Evolutionary conservation across 2,888 invertebrate genomes (phyloP), one percentile per base, ranked within the genome.

Genomic region (Pristionchus japonicus): DNA sequence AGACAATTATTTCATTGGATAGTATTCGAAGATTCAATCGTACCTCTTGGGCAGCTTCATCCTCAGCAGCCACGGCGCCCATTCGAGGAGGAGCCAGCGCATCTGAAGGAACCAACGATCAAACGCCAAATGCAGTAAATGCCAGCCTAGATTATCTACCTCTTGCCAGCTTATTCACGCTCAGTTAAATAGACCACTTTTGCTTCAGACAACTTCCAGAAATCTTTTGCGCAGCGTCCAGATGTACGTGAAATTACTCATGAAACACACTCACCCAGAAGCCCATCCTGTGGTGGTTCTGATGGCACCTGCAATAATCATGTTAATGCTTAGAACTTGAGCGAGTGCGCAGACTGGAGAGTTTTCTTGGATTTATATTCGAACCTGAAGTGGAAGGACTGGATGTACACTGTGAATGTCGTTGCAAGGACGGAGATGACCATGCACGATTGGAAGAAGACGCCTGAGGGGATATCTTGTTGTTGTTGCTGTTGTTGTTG

Each of bases 361-460:
- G 43, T 9, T 6, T 43, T n/a, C 43, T 43, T 9, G 43, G 11
- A 11, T 43, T 11, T 43, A 43, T n/a, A 43, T 43, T 9, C 43
- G 6, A 11, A 43, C 43, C 92, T 80, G 74, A 93, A 93, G 88
- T 93, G 93, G 70, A 92, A 91, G 77, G 91, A 90, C 80, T 93
- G 93, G 15, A 93, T 93, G 74, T 93, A 93, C 40, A 93, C 93
- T 0, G 93, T 93, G 89, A 93, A 93, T 15, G 90, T 90, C 0
- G 93, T 93, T 4, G 93, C 93, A 0, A 92, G 82, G 1, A 93
- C 93, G 0, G 93, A 93, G 27, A 93, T 91, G 52, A 92, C 91
- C 90, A 93, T 93, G 88, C 93, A 93, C n/a, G 91, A 90, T 82
- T 93, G 92, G 89, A 93, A 93, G 89, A 93, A 93, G 3, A 93